A percentile compares a stretch with the other conserved stretches of the same genome.
These are phyloP conservation scores for Nysson spinosus DNA, from an alignment of 2,888 invertebrate species.

Conservation along the genomic window DNA sequence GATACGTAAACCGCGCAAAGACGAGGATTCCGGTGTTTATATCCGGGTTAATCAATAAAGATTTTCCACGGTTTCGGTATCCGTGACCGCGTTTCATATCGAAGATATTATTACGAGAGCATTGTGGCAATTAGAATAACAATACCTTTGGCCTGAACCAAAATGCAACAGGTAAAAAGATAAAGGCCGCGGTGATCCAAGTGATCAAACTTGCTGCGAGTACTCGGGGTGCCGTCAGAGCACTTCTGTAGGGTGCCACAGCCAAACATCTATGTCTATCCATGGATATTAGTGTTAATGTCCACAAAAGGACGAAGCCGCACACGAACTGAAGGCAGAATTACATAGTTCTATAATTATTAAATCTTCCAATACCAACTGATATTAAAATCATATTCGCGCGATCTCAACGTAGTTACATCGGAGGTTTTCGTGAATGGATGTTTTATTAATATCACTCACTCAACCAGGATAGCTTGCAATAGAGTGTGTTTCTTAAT, in stretches of 20 bases:
- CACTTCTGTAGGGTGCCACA: conserved; percentile 80
- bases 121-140: neutral
- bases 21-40: no score
- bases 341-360: neutral
- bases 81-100: no score
- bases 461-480: neutral
- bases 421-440: no score
- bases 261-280: conserved; percentile 80
- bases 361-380: neutral
- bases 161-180: conserved; percentile 79
- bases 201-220: conserved; percentile 75
- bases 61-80: no score
- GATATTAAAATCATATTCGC: neutral
- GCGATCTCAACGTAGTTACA: no score
- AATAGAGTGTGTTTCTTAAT: conserved; percentile 1
- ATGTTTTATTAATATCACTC: no score
- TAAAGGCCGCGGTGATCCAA: conserved; percentile 78
- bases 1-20: no score
- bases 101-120: neutral
- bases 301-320: conserved; percentile 81
- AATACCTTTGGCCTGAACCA: conserved; percentile 78
- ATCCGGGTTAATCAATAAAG: no score
- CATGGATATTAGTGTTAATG: conserved; percentile 80
- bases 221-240: conserved; percentile 76
- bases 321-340: conserved; percentile 79